Percentiles rank a stretch among this genome's conserved stretches.
phyloP scores from a whole-genome alignment of 2,888 invertebrate genomes.

The Balanococcus diminutus region DNA sequence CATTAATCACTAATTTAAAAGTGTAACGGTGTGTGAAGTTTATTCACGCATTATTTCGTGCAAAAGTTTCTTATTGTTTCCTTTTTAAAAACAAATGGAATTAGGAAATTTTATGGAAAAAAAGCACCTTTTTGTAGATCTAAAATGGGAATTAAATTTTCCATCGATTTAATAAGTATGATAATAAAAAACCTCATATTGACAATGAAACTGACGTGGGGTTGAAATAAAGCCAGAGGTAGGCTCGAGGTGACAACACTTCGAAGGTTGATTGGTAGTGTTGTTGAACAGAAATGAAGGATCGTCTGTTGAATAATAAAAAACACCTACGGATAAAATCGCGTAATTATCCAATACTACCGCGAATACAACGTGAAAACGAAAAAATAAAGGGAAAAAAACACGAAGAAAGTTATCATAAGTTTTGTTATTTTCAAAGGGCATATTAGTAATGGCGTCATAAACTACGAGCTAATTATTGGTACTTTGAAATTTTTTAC shows the following conservation, averaged over 20 bases:
- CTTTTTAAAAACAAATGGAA: background rate
- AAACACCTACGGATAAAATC: background rate
- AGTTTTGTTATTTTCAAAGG: background rate
- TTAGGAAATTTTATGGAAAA: too few species aligned
- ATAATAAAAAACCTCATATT: background rate
- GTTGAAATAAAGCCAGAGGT: background rate
- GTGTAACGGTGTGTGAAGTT: too few species aligned
- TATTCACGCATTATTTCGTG: too few species aligned
- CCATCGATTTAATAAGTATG: background rate
- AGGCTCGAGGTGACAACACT: background rate
- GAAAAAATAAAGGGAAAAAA: background rate
- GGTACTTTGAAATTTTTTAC: background rate
- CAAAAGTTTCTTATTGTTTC: too few species aligned
- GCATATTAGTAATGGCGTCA: background rate
- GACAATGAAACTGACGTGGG: background rate
- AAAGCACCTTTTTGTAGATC: background rate
- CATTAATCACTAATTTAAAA: too few species aligned
- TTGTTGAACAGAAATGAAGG: background rate
- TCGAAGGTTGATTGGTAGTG: background rate
- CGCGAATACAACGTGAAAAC: background rate
- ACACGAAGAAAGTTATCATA: background rate
- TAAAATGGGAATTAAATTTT: background rate
- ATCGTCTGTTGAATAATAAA: background rate
- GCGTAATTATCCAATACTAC: background rate
- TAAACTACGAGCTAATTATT: background rate